phyloP scores from a whole-genome alignment of 2,888 invertebrate genomes.

The Euplexia lucipara region DNA sequence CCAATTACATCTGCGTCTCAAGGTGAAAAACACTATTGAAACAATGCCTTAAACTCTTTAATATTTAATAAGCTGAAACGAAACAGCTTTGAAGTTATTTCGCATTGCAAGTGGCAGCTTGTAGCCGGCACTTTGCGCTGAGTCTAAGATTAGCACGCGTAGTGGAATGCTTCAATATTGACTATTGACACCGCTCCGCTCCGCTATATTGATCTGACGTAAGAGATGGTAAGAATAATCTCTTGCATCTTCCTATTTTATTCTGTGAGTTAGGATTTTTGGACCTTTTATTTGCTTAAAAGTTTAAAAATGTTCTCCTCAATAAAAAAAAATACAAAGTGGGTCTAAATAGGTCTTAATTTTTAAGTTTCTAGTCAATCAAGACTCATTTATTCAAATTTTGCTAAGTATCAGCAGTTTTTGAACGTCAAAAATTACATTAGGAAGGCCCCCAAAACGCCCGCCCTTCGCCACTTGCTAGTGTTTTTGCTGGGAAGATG shows the following conservation, averaged over 20 bases:
- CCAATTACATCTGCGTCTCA: too few relatives aligned
- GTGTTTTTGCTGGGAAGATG: too few relatives aligned
- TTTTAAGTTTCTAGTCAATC: too few relatives aligned
- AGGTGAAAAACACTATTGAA: too few relatives aligned
- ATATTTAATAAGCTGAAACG: neutral
- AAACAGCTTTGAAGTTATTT: constrained; percentile 13
- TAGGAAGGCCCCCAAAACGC: too few relatives aligned
- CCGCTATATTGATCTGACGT: constrained; percentile 50
- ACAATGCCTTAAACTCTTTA: neutral
- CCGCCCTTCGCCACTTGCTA: too few relatives aligned
- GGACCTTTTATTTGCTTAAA: constrained; percentile 4
- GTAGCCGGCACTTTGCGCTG: constrained; percentile 19
- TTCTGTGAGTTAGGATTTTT: neutral
- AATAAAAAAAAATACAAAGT: too few relatives aligned
- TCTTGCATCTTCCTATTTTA: constrained; percentile 20
- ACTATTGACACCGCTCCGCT: constrained; percentile 52
- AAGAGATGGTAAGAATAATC: constrained; percentile 5
- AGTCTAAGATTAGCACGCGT: constrained; percentile 56
- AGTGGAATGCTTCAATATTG: constrained; percentile 53
- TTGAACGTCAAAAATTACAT: too few relatives aligned
- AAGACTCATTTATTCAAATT: too few relatives aligned
- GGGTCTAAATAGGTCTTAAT: too few relatives aligned
- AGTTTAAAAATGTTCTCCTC: too few relatives aligned
- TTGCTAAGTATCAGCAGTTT: too few relatives aligned
- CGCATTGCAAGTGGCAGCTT: constrained; percentile 1